These are phyloP conservation scores for Plodia interpunctella DNA, from an alignment of 1,140 invertebrate genomes.

Conservation along the genomic window DNA sequence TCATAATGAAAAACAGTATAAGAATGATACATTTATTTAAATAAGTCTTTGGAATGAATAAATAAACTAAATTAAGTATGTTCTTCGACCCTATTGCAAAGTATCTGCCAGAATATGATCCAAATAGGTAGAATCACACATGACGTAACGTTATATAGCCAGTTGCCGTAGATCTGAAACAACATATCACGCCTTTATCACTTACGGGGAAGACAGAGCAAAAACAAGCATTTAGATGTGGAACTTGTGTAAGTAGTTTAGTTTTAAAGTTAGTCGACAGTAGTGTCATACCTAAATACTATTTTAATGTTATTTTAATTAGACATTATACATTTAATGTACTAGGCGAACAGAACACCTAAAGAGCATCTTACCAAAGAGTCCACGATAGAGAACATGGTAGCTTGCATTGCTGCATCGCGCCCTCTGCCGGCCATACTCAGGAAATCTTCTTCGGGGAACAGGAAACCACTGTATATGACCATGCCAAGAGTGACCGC, in stretches of 20 bases:
- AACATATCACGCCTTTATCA: too few species aligned
- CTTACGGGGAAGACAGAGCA: too few species aligned
- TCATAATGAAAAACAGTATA: background rate
- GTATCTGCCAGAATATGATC: conserved; percentile 79
- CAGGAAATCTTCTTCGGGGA: conserved; percentile 78
- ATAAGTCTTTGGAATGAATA: background rate
- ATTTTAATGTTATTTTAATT: too few species aligned
- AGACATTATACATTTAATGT: background rate
- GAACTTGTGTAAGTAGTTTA: too few species aligned
- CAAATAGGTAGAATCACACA: conserved; percentile 78
- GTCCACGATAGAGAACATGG: conserved; percentile 89
- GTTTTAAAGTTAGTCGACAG: too few species aligned
- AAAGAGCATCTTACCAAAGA: conserved; percentile 79
- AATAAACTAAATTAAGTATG: background rate
- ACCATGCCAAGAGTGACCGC: conserved; percentile 79
- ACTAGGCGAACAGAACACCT: background rate
- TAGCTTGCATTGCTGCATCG: conserved; percentile 84
- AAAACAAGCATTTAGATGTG: too few species aligned
- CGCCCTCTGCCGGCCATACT: conserved; percentile 75
- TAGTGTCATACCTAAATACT: too few species aligned
- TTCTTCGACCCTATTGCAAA: conserved; percentile 39
- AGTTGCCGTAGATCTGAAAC: conserved; percentile 82
- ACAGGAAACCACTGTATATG: conserved; percentile 79
- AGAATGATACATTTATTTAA: background rate
- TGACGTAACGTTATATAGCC: conserved; percentile 78